These are phyloP conservation scores for Probosciger aterrimus DNA, from an alignment of 2,113 vertebrate genomes.

Conservation along the genomic window DNA sequence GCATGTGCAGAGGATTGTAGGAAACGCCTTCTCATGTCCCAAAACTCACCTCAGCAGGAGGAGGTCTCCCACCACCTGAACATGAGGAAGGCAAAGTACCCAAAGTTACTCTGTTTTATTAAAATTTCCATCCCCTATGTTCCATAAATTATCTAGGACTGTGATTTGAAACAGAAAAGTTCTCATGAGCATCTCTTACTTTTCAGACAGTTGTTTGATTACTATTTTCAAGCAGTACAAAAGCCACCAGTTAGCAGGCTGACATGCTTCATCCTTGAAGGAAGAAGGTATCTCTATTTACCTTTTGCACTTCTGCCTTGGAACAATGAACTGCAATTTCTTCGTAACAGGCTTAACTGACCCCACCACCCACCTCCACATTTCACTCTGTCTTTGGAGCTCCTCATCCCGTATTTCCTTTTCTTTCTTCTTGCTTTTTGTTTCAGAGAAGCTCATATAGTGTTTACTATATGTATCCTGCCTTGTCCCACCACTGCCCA, in stretches of 20 bases:
- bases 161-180: not conserved
- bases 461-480: not conserved
- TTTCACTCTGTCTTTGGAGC: not conserved
- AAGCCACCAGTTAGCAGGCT: not conserved
- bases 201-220: not conserved
- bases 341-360: not conserved
- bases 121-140: not conserved
- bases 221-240: not conserved
- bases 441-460: not conserved
- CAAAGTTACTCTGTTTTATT: not conserved
- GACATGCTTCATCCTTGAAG: not conserved
- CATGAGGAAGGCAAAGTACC: not conserved
- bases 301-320: not conserved
- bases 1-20: not conserved
- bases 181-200: not conserved
- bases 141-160: not conserved
- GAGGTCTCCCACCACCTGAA: not conserved
- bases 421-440: not conserved
- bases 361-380: not conserved
- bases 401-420: not conserved
- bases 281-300: not conserved
- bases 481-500: not conserved
- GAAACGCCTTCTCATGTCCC: not conserved
- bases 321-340: not conserved
- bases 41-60: not conserved